Evolutionary conservation across 2,113 vertebrate genomes (phyloP).

Genomic region (Halichoerus grypus): DNA sequence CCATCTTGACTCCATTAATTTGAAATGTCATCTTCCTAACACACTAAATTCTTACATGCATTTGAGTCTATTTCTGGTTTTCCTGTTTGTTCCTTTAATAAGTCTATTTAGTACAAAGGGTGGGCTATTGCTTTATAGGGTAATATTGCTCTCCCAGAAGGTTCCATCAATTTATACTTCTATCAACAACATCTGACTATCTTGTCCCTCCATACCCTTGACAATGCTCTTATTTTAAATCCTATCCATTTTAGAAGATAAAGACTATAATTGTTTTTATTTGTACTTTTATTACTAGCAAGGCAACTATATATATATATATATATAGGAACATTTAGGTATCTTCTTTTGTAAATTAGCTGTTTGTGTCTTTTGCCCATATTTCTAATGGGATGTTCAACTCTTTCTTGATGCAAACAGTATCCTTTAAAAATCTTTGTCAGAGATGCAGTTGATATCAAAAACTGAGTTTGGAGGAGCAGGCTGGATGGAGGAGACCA

Average conservation of each 20-base stretch:
- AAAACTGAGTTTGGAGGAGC: neutral
- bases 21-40: slow-evolving; percentile 62
- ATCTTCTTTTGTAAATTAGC: slow-evolving; percentile 42
- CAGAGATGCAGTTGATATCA: neutral
- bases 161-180: neutral
- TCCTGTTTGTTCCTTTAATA: neutral
- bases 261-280: slow-evolving; percentile 45
- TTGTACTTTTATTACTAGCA: slow-evolving; percentile 48
- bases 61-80: slow-evolving; percentile 30
- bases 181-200: neutral
- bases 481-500: neutral
- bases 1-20: slow-evolving; percentile 52
- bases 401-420: slow-evolving; percentile 9
- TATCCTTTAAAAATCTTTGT: slow-evolving; percentile 42
- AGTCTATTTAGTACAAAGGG: neutral
- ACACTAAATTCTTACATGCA: neutral
- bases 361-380: slow-evolving; percentile 5
- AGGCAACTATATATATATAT: neutral
- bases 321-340: neutral
- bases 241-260: slow-evolving; percentile 46
- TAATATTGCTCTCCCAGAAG: neutral
- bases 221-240: slow-evolving; percentile 15
- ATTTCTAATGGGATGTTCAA: slow-evolving; percentile 47
- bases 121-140: neutral
- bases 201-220: neutral